Percentiles rank a stretch among this genome's conserved stretches.
These are phyloP conservation scores for Halcyon chelicuti DNA, from an alignment of 2,797 vertebrate species.

Conservation along the genomic window DNA sequence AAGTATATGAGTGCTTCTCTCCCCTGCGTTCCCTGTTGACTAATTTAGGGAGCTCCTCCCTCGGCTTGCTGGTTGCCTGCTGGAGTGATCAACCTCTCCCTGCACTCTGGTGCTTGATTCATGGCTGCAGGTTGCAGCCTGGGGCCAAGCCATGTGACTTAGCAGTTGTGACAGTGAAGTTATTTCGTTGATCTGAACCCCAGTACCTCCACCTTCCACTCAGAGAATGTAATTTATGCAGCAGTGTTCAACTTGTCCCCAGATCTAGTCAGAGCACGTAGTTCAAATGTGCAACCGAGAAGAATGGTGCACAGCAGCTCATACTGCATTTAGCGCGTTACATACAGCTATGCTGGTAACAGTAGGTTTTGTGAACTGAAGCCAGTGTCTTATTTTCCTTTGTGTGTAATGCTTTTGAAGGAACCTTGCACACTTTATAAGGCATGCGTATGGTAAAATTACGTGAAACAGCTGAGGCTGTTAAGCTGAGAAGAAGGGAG, in stretches of 20 bases:
- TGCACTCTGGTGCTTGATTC: rapidly evolving
- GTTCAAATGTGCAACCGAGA: neutral
- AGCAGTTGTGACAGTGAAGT: neutral
- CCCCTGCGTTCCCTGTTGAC: neutral
- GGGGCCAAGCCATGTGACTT: neutral
- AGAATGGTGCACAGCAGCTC: neutral
- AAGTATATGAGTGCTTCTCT: neutral
- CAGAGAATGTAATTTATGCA: neutral
- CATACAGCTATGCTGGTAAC: rapidly evolving
- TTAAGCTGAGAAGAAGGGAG: neutral
- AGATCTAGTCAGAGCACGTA: neutral
- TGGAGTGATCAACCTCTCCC: neutral
- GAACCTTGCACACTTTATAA: neutral
- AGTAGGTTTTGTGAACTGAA: neutral
- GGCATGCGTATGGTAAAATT: neutral
- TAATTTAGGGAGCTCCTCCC: neutral
- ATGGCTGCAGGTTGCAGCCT: rapidly evolving
- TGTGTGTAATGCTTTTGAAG: neutral
- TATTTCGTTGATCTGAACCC: neutral
- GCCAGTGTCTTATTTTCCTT: neutral
- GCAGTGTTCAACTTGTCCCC: neutral
- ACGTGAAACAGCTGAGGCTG: neutral
- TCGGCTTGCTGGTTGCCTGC: neutral
- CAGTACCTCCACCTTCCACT: neutral
- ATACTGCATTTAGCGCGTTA: neutral